Evolutionary conservation across 2,113 vertebrate genomes (phyloP).

Genomic region (Carassius auratus): DNA sequence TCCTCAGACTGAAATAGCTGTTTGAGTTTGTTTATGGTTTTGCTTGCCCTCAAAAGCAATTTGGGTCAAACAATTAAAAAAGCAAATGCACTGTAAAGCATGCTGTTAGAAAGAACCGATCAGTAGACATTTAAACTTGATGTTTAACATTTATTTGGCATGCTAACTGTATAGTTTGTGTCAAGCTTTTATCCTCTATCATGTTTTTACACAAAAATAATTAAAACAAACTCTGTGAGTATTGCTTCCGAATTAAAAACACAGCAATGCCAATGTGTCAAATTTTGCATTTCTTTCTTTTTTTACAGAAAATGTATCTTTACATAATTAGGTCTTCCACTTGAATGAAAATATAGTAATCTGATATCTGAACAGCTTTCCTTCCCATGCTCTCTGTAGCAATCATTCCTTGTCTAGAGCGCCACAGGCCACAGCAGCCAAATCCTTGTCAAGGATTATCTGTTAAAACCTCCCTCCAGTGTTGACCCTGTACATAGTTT

Average conservation of each 20-base stretch:
- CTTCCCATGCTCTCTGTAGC: conserved; percentile 15
- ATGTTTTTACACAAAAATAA: not conserved
- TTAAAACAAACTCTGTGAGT: not conserved
- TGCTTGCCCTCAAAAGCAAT: conserved; percentile 32
- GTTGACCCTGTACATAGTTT: conserved; percentile 16
- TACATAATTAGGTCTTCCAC: not conserved
- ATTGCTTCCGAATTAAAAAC: conserved; percentile 1
- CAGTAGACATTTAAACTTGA: not conserved
- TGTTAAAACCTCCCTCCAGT: conserved; percentile 22
- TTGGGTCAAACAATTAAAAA: conserved; percentile 29
- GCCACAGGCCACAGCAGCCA: conserved; percentile 30
- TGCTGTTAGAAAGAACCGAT: not conserved
- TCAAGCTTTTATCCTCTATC: not conserved
- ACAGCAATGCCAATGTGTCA: not conserved
- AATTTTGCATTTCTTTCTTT: not conserved
- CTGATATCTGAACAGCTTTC: not conserved
- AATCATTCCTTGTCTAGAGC: not conserved
- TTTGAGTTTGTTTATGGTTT: not conserved
- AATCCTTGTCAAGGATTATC: conserved; percentile 35
- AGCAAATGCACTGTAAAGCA: not conserved
- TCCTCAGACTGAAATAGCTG: conserved; percentile 52
- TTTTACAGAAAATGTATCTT: not conserved
- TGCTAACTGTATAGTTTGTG: not conserved
- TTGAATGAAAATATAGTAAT: conserved; percentile 19
- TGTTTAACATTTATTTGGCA: not conserved